Evolutionary conservation across 2,888 invertebrate genomes (phyloP).

Genomic region (Catocala nupta): DNA sequence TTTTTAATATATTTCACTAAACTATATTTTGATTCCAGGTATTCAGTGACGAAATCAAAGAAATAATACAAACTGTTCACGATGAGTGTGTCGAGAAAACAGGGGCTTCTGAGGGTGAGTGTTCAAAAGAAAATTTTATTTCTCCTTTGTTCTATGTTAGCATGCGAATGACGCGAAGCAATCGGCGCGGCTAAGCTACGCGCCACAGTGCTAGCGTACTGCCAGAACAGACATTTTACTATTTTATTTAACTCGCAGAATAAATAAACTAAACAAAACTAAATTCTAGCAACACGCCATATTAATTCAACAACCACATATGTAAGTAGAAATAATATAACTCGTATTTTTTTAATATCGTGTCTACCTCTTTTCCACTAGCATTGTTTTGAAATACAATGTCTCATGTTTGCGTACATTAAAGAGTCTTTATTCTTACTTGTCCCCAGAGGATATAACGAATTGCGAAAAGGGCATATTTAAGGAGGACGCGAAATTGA

Average conservation of each 20-base stretch:
- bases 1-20: conserved; percentile 42
- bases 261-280: conserved; percentile 5
- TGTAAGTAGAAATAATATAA: not conserved
- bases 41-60: conserved; percentile 84
- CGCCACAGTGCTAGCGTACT: conserved; percentile 37
- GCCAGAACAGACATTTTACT: conserved; percentile 27
- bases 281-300: not conserved
- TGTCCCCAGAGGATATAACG: conserved; percentile 84
- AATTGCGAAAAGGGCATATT: conserved; percentile 87
- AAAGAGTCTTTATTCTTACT: conserved; percentile 79
- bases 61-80: conserved; percentile 84
- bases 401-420: conserved; percentile 74
- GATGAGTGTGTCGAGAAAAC: conserved; percentile 82
- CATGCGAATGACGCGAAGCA: conserved; percentile 75
- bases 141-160: conserved; percentile 77
- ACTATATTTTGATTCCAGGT: conserved; percentile 70
- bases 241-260: conserved; percentile 2
- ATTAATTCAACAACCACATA: not conserved
- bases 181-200: conserved; percentile 66
- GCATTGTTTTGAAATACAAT: conserved; percentile 65
- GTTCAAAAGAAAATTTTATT: conserved; percentile 74
- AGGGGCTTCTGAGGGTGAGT: conserved; percentile 83
- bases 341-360: conserved; percentile 8
- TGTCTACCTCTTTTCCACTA: conserved; percentile 38
- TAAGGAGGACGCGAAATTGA: conserved; percentile 85